Evolutionary conservation across 2,888 invertebrate genomes (phyloP), one percentile per base, ranked within the genome.

Genomic region (Caenorhabditis uteleia): DNA sequence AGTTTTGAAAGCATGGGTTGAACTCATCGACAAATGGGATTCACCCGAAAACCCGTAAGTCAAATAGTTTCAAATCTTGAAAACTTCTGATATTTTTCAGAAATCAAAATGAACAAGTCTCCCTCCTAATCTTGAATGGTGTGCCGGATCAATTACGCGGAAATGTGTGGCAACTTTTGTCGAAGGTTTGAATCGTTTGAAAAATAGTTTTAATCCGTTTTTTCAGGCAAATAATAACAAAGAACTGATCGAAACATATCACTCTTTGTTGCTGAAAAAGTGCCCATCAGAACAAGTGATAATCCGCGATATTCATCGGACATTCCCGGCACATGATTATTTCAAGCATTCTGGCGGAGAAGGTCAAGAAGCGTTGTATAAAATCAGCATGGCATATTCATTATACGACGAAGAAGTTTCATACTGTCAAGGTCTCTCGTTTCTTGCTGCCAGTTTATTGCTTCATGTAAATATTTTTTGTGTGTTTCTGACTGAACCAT

Each of bases 381-480:
- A 93, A 83, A 91, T 98, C 83, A 94, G 93, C 83, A 92, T 87
- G 65, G 97, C 95, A 0, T 98, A 98, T 86, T 94, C 97, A 2
- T 91, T 95, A 8, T 91, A 94, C 84, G 98, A 98, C 84, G 90
- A 90, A 59, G 98, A 98, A 86, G 93, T 99, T 66, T 95, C 95
- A 54, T 99, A 99, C 86, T 98, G 97, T 84, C 98, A 99, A 86
- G 98, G 98, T 6, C 88, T 97, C 61, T 97, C 95, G 85, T 99
- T 98, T 85, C 87, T 99, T 34, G 95, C 94, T 33, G 98, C 98
- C 65, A 93, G 95, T 48, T 87, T 98, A 56, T 86, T 99, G 27
- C 86, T 98, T 68, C 97, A 98, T 84, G 95, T 95, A 44, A 50
- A 70, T 67, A n/a, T n/a, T n/a, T n/a, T n/a, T n/a, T n/a, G n/a